Conservation (phyloP, 2,888 invertebrate species). For the Agelastica alni region DNA sequence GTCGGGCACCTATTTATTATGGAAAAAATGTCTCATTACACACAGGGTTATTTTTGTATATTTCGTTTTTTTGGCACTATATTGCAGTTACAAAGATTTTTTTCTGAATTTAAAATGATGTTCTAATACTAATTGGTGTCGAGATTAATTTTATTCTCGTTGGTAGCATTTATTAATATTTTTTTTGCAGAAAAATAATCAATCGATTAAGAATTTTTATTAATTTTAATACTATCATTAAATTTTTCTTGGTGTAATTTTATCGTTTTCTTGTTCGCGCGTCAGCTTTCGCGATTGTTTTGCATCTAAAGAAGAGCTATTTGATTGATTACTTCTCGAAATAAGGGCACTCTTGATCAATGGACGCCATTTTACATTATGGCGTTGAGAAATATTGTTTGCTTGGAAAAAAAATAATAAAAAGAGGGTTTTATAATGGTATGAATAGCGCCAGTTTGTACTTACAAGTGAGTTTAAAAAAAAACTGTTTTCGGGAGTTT, state of each 20-base stretch:
- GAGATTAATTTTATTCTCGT: too few relatives aligned
- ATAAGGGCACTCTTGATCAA: constrained; percentile 31
- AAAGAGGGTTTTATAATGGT: constrained; percentile 7
- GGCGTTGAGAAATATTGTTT: constrained; percentile 36
- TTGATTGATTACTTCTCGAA: constrained; percentile 32
- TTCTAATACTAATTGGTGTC: too few relatives aligned
- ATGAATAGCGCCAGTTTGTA: background rate
- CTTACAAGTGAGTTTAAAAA: background rate
- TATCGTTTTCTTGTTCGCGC: constrained; percentile 1
- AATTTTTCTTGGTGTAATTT: background rate
- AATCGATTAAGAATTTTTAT: too few relatives aligned
- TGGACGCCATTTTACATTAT: constrained; percentile 30
- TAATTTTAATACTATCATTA: too few relatives aligned
- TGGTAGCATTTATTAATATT: too few relatives aligned
- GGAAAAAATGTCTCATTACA: too few relatives aligned
- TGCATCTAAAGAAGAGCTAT: constrained; percentile 28
- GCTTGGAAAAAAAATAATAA: constrained; percentile 7
- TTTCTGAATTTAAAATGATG: too few relatives aligned
- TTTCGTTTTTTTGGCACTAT: too few relatives aligned
- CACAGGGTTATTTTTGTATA: too few relatives aligned
- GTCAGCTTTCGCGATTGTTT: constrained; percentile 27
- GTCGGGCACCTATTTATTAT: too few relatives aligned
- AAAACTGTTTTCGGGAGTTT: background rate
- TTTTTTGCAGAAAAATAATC: too few relatives aligned
- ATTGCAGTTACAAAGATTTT: too few relatives aligned